These are phyloP conservation scores for Melospiza melodia DNA, from an alignment of 2,113 vertebrate species.

Conservation along the genomic window DNA sequence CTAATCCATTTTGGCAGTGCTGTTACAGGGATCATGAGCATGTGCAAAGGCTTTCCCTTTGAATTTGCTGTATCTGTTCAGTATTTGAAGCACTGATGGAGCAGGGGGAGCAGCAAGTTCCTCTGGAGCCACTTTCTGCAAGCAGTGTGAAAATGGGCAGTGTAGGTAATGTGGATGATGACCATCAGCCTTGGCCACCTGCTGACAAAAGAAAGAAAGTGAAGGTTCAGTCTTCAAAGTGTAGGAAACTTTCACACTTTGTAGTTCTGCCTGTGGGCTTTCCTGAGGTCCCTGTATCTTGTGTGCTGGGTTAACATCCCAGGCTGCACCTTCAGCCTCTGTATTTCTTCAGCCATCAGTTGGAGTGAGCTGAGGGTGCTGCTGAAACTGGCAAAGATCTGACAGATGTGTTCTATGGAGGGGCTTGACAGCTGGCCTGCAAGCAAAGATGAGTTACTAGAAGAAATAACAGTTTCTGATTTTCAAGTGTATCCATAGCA, in stretches of 20 bases:
- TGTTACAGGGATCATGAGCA: background rate
- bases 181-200: background rate
- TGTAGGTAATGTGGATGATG: rapidly evolving
- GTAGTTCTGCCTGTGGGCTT: background rate
- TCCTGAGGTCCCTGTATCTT: background rate
- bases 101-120: background rate
- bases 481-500: too few relatives aligned
- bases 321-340: background rate
- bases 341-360: rapidly evolving
- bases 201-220: background rate
- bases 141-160: background rate
- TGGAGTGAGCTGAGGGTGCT: background rate
- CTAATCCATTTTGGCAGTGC: background rate
- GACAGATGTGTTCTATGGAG: background rate
- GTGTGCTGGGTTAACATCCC: background rate
- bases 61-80: background rate
- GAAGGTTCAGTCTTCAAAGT: background rate
- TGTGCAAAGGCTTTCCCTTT: background rate
- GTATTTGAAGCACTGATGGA: background rate
- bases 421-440: background rate
- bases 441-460: too few relatives aligned
- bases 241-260: background rate
- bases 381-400: background rate
- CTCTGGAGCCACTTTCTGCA: background rate
- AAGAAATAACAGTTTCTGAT: too few relatives aligned